Conservation (phyloP, 2,113 vertebrate genomes). For the Aix galericulata region DNA sequence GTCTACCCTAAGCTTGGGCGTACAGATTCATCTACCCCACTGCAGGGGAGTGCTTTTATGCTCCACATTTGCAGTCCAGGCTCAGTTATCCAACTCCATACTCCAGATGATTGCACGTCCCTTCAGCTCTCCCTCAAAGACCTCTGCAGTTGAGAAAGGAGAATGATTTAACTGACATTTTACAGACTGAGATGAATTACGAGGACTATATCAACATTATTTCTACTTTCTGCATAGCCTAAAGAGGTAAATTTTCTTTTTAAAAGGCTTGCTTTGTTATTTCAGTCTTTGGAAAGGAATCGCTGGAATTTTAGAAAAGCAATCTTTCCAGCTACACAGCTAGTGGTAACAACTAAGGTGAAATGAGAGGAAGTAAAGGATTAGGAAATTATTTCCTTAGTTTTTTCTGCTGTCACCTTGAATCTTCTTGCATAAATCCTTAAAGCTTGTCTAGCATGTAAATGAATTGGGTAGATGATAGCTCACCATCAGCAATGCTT, state of each 20-base stretch:
- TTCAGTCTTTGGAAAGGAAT: neutral
- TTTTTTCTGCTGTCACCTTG: conserved; percentile 63
- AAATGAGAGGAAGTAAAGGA: neutral
- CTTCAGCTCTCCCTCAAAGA: neutral
- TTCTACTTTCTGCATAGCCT: too few relatives aligned
- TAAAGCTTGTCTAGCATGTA: conserved; percentile 42
- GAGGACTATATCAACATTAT: neutral
- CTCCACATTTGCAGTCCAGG: neutral
- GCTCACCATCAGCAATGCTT: conserved; percentile 39
- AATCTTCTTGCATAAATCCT: conserved; percentile 63
- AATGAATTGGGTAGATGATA: conserved; percentile 56
- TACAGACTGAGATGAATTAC: neutral
- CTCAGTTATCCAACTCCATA: neutral
- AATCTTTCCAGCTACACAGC: neutral
- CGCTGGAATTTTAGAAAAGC: neutral
- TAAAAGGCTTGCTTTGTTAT: neutral
- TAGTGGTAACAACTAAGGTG: neutral
- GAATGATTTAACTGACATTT: too few relatives aligned
- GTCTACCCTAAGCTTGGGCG: neutral
- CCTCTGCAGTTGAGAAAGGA: neutral
- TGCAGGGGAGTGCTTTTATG: neutral
- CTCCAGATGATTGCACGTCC: neutral
- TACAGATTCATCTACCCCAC: neutral
- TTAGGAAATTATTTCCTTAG: neutral
- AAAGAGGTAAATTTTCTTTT: neutral